Conservation (phyloP, 1,140 invertebrate genomes). For the Oryctes rhinoceros region DNA sequence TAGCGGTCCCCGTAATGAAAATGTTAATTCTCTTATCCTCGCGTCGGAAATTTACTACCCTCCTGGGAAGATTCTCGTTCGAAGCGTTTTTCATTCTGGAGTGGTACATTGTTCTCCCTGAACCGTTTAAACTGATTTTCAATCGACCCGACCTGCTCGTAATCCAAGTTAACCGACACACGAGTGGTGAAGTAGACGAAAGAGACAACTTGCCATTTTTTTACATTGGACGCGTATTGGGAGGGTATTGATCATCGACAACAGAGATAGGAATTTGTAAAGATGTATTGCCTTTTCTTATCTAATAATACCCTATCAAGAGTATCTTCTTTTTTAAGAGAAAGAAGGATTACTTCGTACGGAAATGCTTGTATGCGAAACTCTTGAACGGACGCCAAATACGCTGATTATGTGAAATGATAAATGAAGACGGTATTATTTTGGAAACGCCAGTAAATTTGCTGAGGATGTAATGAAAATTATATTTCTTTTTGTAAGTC, state of each 20-base stretch:
- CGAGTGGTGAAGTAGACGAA: not conserved
- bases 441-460: too few relatives aligned
- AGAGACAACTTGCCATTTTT: not conserved
- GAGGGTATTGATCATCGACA: not conserved
- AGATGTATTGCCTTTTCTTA: too few relatives aligned
- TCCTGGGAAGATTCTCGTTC: not conserved
- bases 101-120: conserved; percentile 2
- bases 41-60: not conserved
- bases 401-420: too few relatives aligned
- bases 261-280: not conserved
- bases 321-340: too few relatives aligned
- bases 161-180: not conserved
- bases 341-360: too few relatives aligned
- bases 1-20: not conserved
- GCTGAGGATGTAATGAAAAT: too few relatives aligned
- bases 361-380: too few relatives aligned
- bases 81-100: not conserved
- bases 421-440: too few relatives aligned
- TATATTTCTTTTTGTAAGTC: too few relatives aligned
- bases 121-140: conserved; percentile 8
- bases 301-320: too few relatives aligned
- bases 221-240: not conserved
- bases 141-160: conserved; percentile 16
- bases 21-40: not conserved
- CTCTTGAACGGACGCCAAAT: too few relatives aligned